These are phyloP conservation scores for Epinotia nisella DNA, from an alignment of 2,888 invertebrate genomes.

Conservation along the genomic window DNA sequence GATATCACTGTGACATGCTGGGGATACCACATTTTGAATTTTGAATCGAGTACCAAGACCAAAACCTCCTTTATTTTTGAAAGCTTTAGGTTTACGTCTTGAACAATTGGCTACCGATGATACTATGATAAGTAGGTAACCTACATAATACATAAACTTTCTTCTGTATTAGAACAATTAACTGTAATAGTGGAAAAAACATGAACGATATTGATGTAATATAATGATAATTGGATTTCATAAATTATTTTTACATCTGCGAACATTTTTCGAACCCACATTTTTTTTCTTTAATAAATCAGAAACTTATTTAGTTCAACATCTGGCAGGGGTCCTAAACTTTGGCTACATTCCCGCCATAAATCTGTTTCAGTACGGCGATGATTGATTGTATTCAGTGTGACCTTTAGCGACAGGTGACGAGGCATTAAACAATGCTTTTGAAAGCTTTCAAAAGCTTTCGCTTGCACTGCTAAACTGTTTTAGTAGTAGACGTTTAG, in stretches of 20 bases:
- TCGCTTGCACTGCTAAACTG: not conserved
- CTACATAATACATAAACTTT: no score
- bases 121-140: no score
- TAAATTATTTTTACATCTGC: not conserved
- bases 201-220: no score
- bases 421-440: not conserved
- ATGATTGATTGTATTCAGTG: slow-evolving; percentile 4
- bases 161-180: no score
- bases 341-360: not conserved
- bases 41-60: no score
- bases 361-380: not conserved
- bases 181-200: no score
- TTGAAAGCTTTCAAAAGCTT: not conserved
- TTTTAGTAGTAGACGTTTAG: not conserved
- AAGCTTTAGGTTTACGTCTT: no score
- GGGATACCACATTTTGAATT: no score
- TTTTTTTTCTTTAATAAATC: not conserved
- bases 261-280: not conserved
- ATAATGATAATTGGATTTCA: no score
- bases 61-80: no score
- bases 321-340: not conserved
- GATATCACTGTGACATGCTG: no score
- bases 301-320: not conserved
- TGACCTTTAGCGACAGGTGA: not conserved
- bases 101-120: no score